These are phyloP conservation scores for Artibeus lituratus DNA, from an alignment of 2,797 vertebrate genomes.

Conservation along the genomic window DNA sequence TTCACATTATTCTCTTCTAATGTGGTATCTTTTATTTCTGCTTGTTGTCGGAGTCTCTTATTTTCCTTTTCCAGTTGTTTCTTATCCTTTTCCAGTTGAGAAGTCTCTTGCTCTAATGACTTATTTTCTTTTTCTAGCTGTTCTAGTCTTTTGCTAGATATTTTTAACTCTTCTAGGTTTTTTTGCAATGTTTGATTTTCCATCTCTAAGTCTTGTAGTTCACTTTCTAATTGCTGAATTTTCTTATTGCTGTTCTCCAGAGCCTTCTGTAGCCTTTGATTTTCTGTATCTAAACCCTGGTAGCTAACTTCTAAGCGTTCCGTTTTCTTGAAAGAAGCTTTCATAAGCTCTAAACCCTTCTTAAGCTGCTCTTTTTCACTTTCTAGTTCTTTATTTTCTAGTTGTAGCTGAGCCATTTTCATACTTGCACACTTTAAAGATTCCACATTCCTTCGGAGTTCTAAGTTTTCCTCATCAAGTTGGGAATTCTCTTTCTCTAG, in stretches of 20 bases:
- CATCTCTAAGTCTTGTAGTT: conserved; percentile 93
- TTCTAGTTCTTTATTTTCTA: conserved; percentile 96
- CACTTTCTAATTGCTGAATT: conserved; percentile 94
- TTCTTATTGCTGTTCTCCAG: conserved; percentile 97
- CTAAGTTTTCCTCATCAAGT: conserved; percentile 95
- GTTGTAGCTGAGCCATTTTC: conserved; percentile 92
- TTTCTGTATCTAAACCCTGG: conserved; percentile 97
- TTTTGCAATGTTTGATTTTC: conserved; percentile 96
- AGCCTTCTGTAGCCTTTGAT: conserved; percentile 96
- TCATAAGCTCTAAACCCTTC: conserved; percentile 94
- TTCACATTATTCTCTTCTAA: conserved; percentile 94
- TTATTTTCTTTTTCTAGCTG: conserved; percentile 97
- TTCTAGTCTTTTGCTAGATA: conserved; percentile 96
- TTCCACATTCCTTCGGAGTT: conserved; percentile 91
- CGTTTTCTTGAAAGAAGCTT: conserved; percentile 94
- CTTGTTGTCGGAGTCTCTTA: conserved; percentile 95
- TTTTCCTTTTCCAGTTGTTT: conserved; percentile 98
- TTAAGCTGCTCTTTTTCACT: conserved; percentile 93
- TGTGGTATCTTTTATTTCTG: conserved; percentile 95
- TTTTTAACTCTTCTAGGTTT: conserved; percentile 96
- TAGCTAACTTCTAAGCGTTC: conserved; percentile 97
- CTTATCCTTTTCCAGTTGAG: conserved; percentile 96
- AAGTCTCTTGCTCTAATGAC: conserved; percentile 93
- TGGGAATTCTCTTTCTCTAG: conserved; percentile 95
- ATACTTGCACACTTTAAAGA: conserved; percentile 88